A percentile compares a stretch with the other conserved stretches of the same genome.
Conservation (phyloP, 2,797 vertebrate species). For the Malacoraja senta region DNA sequence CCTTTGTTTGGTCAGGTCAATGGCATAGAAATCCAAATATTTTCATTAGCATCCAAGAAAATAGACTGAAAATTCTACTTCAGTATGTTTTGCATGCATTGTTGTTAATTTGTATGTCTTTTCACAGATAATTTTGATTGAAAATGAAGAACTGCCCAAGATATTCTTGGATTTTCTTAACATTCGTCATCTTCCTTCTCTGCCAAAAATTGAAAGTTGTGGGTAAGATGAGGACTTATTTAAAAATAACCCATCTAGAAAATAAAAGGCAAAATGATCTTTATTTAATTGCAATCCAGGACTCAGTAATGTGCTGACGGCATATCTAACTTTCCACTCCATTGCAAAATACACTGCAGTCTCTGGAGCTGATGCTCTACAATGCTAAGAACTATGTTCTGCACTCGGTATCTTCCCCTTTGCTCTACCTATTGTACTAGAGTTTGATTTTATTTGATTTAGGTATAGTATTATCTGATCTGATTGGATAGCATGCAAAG, state of each 20-base stretch:
- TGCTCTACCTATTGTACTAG: too few species aligned
- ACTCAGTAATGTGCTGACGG: too few species aligned
- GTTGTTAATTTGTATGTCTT: constrained; percentile 2
- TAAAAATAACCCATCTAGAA: constrained; percentile 38
- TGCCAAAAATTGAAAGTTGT: constrained; percentile 95
- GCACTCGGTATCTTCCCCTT: too few species aligned
- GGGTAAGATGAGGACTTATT: constrained; percentile 66
- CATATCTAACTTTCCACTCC: too few species aligned
- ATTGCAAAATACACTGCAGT: too few species aligned
- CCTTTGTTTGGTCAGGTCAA: neutral
- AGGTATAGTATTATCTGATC: too few species aligned
- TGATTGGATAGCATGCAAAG: too few species aligned
- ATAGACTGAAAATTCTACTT: neutral
- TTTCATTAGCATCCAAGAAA: neutral
- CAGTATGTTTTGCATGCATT: neutral
- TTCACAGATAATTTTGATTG: constrained; percentile 82
- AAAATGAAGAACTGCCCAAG: constrained; percentile 95
- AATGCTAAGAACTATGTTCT: too few species aligned
- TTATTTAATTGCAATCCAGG: too few species aligned
- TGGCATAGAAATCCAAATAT: neutral
- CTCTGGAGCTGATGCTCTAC: too few species aligned
- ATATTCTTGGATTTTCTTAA: constrained; percentile 97
- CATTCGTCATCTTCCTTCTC: constrained; percentile 84
- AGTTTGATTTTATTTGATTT: too few species aligned
- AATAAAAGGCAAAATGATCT: constrained; percentile 40